Conservation (phyloP, 2,113 vertebrate species). For the Perca fluviatilis region DNA sequence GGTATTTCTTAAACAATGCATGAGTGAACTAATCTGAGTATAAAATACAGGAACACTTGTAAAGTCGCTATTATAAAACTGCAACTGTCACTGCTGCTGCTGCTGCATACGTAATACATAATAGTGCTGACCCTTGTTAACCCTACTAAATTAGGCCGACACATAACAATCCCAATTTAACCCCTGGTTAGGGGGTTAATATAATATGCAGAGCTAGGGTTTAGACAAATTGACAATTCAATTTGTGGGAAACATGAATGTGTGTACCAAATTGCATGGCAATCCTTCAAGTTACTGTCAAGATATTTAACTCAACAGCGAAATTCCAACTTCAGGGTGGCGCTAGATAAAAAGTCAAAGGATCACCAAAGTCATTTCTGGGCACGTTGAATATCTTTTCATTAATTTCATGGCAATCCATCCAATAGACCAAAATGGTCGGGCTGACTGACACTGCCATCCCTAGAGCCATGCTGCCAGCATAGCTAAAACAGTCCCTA, state of each 20-base stretch:
- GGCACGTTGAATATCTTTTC: neutral
- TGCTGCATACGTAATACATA: neutral
- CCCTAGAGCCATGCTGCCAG: neutral
- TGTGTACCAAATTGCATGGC: neutral
- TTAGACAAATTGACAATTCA: neutral
- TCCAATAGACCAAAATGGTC: neutral
- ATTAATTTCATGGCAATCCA: neutral
- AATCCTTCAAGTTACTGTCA: neutral
- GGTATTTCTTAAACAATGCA: neutral
- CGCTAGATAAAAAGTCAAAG: neutral
- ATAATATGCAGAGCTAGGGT: conserved; percentile 3
- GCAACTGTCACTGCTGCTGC: conserved; percentile 8
- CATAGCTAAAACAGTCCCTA: neutral
- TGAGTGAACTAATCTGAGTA: neutral
- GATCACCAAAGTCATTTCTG: neutral
- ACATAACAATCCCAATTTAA: conserved; percentile 45
- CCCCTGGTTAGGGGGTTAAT: conserved; percentile 29
- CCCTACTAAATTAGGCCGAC: conserved; percentile 34
- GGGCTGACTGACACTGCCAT: neutral
- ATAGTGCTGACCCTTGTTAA: conserved; percentile 45
- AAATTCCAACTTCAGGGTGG: neutral
- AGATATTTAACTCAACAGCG: neutral
- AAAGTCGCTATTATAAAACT: conserved; percentile 4
- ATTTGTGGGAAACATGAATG: neutral
- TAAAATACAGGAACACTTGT: neutral